Base-by-base conservation (phyloP, 2,888 invertebrate genomes). In the Spodoptera picta region DNA sequence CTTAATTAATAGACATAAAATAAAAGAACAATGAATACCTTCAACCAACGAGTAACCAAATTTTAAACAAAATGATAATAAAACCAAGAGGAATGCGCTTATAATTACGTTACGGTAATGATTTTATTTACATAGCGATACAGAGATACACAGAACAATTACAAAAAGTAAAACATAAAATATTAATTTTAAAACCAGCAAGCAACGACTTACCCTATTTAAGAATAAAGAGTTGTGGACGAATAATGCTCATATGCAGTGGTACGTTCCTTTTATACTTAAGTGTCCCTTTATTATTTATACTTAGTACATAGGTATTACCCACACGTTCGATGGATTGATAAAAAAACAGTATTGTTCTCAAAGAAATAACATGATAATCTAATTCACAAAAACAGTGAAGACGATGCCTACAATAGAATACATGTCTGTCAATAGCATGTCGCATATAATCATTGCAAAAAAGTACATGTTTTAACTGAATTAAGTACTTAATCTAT, bases 181-280 rank as follows among this genome's bases (percentile, higher is more conserved):
- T 10, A 47, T 6, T 36, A 47, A 47, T 27, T n/a, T 10, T 2
- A 50, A 36, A 50, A 11, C 43, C 23, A 23, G 4, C 42, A 12
- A 24, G 46, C 43, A 51, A 19, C 9, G 4, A 69, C 73, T 74
- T 58, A 74, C 73, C 69, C 60, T 51, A 59, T 59, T 54, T 54
- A 45, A 42, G 56, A 47, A 60, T 55, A 52, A 60, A 57, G 56
- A 56, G 36, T 56, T 10, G 49, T 24, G 12, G 27, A 24, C 57
- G 27, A 73, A 48, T 74, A 73, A 64, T 31, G 48, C 24, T 56
- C 11, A 43, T 1, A 36, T 54, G 55, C 48, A 59, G 43, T 36
- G 49, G 46, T 23, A 19, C 53, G 43, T 10, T 53, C 56, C 65
- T 74, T 73, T 44, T 74, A 74, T 73, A 74, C 60, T 53, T 42